These are phyloP conservation scores for Sturnira hondurensis DNA, from an alignment of 2,113 vertebrate genomes.

Conservation along the genomic window DNA sequence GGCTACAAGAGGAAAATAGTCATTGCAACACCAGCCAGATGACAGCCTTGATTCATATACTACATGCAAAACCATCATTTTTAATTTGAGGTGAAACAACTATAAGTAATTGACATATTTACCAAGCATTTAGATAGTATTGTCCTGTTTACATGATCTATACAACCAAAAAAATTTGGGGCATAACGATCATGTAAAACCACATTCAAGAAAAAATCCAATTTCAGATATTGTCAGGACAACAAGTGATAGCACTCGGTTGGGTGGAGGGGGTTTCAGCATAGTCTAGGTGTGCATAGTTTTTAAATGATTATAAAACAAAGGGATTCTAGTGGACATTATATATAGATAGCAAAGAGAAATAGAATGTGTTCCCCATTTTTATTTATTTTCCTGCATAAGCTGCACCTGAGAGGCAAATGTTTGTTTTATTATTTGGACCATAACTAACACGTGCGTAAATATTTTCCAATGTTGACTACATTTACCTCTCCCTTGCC, in stretches of 20 bases:
- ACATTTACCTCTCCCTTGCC: not conserved
- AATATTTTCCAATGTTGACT: not conserved
- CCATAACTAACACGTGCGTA: not conserved
- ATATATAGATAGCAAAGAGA: not conserved
- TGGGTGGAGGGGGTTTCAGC: not conserved
- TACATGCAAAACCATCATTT: not conserved
- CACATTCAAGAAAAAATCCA: not conserved
- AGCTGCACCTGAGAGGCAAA: not conserved
- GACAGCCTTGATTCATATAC: not conserved
- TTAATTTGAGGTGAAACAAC: constrained; percentile 5
- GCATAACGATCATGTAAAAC: not conserved
- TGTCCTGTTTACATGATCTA: not conserved
- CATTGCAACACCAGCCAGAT: not conserved
- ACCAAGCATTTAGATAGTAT: not conserved
- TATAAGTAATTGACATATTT: not conserved
- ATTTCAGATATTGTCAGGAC: not conserved
- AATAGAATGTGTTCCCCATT: not conserved
- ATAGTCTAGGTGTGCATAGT: not conserved
- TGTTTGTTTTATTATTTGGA: not conserved
- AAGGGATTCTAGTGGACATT: not conserved
- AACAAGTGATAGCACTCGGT: not conserved
- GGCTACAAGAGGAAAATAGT: not conserved
- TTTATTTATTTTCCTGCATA: not conserved
- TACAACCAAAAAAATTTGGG: not conserved
- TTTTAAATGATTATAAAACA: not conserved